Percentiles rank a stretch among this genome's conserved stretches.
Evolutionary conservation across 2,113 vertebrate species (phyloP).

Genomic region (Odocoileus virginianus): DNA sequence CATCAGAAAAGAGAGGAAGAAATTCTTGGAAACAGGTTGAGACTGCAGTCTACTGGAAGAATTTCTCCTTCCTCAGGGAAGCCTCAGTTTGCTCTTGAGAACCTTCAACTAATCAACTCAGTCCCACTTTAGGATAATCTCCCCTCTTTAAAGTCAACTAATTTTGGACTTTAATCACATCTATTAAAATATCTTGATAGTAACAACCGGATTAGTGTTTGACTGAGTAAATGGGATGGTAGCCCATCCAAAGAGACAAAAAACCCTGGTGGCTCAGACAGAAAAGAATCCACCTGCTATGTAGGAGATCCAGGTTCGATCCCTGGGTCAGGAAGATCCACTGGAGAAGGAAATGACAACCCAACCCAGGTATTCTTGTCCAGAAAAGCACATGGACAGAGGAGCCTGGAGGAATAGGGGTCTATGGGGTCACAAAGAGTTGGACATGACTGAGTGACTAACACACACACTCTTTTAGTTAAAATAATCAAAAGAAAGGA

Average conservation of each 20-base stretch:
- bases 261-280: neutral
- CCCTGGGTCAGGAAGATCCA: neutral
- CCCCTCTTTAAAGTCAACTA: neutral
- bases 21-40: too few relatives aligned
- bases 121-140: neutral
- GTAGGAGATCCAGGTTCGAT: neutral
- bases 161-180: neutral
- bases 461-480: neutral
- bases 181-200: neutral
- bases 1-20: neutral
- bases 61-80: neutral
- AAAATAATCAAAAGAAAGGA: neutral
- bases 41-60: rapidly evolving
- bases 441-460: neutral
- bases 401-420: neutral
- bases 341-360: neutral
- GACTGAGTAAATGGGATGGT: neutral
- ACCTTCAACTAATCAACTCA: neutral
- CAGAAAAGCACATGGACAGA: neutral
- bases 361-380: neutral
- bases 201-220: neutral
- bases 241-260: neutral
- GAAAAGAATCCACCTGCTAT: neutral
- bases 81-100: rapidly evolving
- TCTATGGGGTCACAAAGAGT: neutral